These are phyloP conservation scores for Nemurella pictetii DNA, from an alignment of 2,888 invertebrate species.

Conservation along the genomic window DNA sequence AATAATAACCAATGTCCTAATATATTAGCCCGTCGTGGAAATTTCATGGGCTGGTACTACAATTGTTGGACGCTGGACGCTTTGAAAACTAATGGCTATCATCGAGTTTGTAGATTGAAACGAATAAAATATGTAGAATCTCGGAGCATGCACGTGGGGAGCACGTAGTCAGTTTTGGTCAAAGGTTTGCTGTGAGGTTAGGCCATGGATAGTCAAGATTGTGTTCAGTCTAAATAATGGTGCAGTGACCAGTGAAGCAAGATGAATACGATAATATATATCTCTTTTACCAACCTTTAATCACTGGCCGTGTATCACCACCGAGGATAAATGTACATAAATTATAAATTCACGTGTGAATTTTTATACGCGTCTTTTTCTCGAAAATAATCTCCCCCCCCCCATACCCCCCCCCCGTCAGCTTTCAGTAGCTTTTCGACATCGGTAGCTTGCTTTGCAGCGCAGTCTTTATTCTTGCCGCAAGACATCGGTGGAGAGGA, in stretches of 20 bases:
- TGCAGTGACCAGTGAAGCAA: neutral
- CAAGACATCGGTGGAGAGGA: neutral
- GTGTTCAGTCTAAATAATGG: neutral
- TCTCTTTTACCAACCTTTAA: neutral
- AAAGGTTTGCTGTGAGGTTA: neutral
- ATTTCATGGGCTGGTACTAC: neutral
- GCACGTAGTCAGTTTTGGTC: no score
- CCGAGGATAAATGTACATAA: neutral
- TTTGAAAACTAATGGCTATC: neutral
- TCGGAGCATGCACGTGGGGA: neutral
- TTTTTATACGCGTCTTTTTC: neutral
- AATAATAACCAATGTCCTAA: neutral
- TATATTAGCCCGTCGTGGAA: neutral
- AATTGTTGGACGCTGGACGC: neutral
- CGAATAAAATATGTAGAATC: neutral
- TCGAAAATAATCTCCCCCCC: neutral
- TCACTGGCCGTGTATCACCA: neutral
- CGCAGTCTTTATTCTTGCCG: neutral
- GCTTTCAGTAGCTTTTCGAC: neutral
- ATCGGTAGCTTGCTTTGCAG: neutral
- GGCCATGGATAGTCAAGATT: neutral
- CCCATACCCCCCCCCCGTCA: no score
- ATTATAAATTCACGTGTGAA: slow-evolving; percentile 3
- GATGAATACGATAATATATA: neutral
- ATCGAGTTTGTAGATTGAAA: neutral